Evolutionary conservation across 37 sponge, comb jelly and placozoan species (phyloP), one percentile per base, ranked within the genome.

Genomic region (Hexactinellida sp.): DNA sequence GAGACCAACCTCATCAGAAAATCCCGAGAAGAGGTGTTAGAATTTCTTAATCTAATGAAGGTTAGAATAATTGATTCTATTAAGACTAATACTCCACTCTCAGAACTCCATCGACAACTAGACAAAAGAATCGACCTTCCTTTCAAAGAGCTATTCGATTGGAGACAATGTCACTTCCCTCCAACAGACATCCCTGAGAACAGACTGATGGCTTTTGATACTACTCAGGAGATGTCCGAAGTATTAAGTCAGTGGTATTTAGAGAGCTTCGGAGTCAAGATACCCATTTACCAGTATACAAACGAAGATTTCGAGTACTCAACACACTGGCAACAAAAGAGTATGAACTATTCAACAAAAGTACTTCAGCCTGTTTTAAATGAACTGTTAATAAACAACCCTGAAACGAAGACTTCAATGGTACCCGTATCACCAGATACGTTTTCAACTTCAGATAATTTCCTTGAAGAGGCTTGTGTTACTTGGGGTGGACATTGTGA

Each of bases 21-120:
- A n/a, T 16, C 76, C 21, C 21, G 76, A 28, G 76, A 63, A 63
- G 76, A 63, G 21, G 30, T 63, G 30, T 28, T 63, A 25, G 76
- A 63, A 25, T 63, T 63, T 63, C 76, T 25, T 63, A 63, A 63
- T n/a, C 30, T n/a, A 63, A 63, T 63, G 76, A 63, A 63, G 30
- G 13, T 23, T 63, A 10, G 30, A n/a, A 28, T 63, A 10, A 63
- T 63, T 21, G 30, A 63, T 7, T 63, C 76, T 63, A 63, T 63
- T 63, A 63, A 63, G 30, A 63, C 32, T 28, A 10, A 63, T 25
- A 63, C 76, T 25, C 76, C 76, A 63, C 76, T 63, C 76, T 63
- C 76, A 10, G 5, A 32, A 63, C 30, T 63, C 13, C 76, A 63
- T 63, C 21, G 76, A 10, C 28, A 63, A 63, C 76, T 63, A 7